These are phyloP conservation scores for Cantharis lateralis DNA, from an alignment of 2,888 invertebrate genomes.

Conservation along the genomic window DNA sequence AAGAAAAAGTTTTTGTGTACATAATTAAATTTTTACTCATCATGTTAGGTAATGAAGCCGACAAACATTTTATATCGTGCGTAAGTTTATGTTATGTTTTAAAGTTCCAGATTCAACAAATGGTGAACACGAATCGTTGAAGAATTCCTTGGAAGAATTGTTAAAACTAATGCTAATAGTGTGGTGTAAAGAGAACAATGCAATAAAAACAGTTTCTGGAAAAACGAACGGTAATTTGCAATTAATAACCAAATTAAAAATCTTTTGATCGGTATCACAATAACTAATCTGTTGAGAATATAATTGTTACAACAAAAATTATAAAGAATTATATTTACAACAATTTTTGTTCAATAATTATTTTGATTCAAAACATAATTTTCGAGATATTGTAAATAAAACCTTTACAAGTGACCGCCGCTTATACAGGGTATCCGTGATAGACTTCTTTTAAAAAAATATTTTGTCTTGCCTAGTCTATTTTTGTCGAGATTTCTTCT, in stretches of 20 bases:
- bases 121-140: conserved; percentile 57
- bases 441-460: too few species aligned
- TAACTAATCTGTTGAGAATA: background rate
- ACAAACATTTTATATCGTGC: background rate
- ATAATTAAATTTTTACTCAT: background rate
- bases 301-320: background rate
- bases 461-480: too few species aligned
- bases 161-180: conserved; percentile 81
- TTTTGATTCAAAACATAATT: too few species aligned
- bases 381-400: too few species aligned
- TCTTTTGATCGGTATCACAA: background rate
- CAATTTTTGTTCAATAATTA: too few species aligned
- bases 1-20: background rate
- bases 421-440: too few species aligned
- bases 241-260: background rate
- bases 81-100: background rate
- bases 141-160: conserved; percentile 75
- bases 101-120: conserved; percentile 39
- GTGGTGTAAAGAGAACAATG: conserved; percentile 80
- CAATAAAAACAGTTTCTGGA: conserved; percentile 66
- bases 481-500: too few species aligned
- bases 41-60: background rate
- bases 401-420: too few species aligned
- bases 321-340: too few species aligned
- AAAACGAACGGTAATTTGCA: conserved; percentile 53